phyloP scores from a whole-genome alignment of 2,797 vertebrate genomes.

The Acestrorhynchus altus region DNA sequence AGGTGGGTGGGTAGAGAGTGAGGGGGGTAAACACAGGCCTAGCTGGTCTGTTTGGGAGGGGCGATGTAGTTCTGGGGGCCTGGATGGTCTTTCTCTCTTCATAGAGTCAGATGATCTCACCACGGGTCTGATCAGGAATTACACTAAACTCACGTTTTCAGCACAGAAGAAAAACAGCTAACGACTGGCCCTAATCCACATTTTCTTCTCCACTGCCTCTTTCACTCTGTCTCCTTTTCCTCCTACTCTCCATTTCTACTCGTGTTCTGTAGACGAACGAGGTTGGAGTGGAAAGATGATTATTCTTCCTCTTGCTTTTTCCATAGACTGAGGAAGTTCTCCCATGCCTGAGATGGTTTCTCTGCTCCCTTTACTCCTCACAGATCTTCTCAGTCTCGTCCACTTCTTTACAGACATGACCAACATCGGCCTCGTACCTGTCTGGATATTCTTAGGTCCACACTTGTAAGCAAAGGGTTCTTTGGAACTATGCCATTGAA shows the following conservation, averaged over 20 bases:
- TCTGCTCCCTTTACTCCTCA: neutral
- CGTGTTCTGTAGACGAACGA: conserved; percentile 23
- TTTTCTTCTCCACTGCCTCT: conserved; percentile 46
- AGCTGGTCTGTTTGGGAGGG: neutral
- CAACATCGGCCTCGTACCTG: neutral
- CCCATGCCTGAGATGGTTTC: neutral
- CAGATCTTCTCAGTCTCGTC: neutral
- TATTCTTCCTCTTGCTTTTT: conserved; percentile 2
- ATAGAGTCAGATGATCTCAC: conserved; percentile 22
- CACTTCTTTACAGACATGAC: neutral
- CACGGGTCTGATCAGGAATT: conserved; percentile 31
- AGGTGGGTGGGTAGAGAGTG: too few relatives aligned
- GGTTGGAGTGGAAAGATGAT: conserved; percentile 18
- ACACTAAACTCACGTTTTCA: conserved; percentile 48
- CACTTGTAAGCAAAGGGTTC: too few relatives aligned
- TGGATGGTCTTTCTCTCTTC: conserved; percentile 14
- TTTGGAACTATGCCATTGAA: too few relatives aligned
- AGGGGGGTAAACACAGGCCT: neutral
- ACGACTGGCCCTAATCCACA: conserved; percentile 66
- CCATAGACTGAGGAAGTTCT: neutral
- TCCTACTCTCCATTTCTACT: conserved; percentile 47
- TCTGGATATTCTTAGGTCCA: too few relatives aligned
- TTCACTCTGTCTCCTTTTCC: conserved; percentile 33
- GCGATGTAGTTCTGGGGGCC: neutral
- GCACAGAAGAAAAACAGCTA: conserved; percentile 66